Base-by-base conservation (phyloP, 2,888 invertebrate genomes). In the Tenthredo amoena region DNA sequence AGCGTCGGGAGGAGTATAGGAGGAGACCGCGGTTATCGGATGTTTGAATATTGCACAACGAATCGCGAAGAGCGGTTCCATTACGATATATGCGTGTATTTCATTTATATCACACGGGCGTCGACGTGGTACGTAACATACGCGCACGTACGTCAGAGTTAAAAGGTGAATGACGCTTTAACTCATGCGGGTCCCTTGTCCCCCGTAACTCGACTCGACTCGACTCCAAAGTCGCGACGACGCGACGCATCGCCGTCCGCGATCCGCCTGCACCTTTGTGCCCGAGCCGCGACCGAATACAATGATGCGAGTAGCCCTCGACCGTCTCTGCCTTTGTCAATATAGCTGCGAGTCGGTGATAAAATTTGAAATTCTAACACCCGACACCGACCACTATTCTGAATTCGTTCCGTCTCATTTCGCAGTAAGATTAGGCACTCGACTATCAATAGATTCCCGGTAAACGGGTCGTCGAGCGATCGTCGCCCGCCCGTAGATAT, bases 401-500 rank as follows among this genome's bases (percentile, higher is more conserved):
- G 68, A 83, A 83, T 83, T 68, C 83, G 83, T 83, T 65, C 71
- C 83, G 68, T 68, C 83, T 85, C 81, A 85, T 85, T 85, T 85
- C 31, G 85, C 85, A 85, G 85, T 85, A 71, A 85, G 85, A 85
- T 85, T 85, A 81, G 85, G 71, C 71, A 58, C 43, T 37, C 71
- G 81, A 81, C 81, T 81, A 62, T 81, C 81, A 62, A 81, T 81
- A 65, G 62, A 58, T 58, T 62, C 62, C 0, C 5, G 37, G 81
- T 81, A 40, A 40, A 62, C 81, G 62, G 62, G 26, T 79, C 55
- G 79, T 37, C 34, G n/a, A 47, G 47, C 47, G 47, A 47, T 43
- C 40, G n/a, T 26, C 15, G 26, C n/a, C n/a, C n/a, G 26, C 15
- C 74, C 6, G 9, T 43, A 68, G 68, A 34, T 68, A 68, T 68